Evolutionary conservation across 1,140 invertebrate genomes (phyloP), one percentile per base, ranked within the genome.

Genomic region (Pseudomyrmex pallidus): DNA sequence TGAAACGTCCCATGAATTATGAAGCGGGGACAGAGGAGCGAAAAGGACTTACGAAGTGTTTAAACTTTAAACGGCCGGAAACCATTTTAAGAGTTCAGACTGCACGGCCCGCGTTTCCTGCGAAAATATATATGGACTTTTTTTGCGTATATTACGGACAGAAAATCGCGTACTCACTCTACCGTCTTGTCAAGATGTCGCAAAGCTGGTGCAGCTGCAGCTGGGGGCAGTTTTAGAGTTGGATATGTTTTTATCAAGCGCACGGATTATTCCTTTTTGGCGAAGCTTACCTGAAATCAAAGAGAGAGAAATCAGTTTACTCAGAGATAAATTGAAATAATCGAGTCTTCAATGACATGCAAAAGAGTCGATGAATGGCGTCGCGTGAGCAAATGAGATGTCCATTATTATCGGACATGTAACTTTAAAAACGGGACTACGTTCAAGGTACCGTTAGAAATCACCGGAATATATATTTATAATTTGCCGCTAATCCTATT

Each of bases 51-150:
- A 82, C 87, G 59, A 88, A 89, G 84, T 88, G 87, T 89, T 89
- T 89, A 89, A 89, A 89, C 84, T 89, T 89, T 88, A 88, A 89
- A 89, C 82, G 87, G 87, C 84, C 84, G 87, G 87, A 88, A 89
- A 89, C 84, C 87, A 84, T 89, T 89, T 89, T 88, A 89, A 88
- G 87, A 89, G 87, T 88, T 89, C 87, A 88, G 78, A 72, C 63
- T 86, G 80, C 74, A 85, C 70, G 72, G 22, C 54, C 52, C 59
- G 72, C 48, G 52, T 50, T n/a, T 73, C 54, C 20, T 78, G 64
- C 67, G 73, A 76, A 63, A 86, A 87, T 77, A 72, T 86, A 84
- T 80, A 86, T 64, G 72, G 84, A 84, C 80, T 85, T 89, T 73
- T 72, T n/a, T 22, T 25, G 44, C 74, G 66, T 89, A 89, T 84